Evolutionary conservation across 92 coral and sea anemone genomes (phyloP).

Genomic region (Epizoanthus stellaris): DNA sequence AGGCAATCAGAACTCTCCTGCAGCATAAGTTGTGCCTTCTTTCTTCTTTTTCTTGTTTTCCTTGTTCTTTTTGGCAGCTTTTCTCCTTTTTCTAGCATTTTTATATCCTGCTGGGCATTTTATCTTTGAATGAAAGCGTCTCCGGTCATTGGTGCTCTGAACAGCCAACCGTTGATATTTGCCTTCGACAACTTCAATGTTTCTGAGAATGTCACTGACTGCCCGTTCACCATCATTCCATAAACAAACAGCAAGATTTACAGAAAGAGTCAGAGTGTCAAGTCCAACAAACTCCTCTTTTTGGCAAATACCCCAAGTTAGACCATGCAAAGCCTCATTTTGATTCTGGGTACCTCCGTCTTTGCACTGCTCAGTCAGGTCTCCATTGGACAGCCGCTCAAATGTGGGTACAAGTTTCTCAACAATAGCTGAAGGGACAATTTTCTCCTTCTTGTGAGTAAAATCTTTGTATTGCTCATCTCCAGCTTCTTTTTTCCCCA

Average conservation of each 20-base stretch:
- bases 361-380: no score
- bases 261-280: neutral
- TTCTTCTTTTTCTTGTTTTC: no score
- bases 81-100: conserved; percentile 8
- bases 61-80: conserved; percentile 15
- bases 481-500: neutral
- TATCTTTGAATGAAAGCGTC: conserved; percentile 5
- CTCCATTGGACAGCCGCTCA: neutral
- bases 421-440: neutral
- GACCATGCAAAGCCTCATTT: conserved; percentile 27
- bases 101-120: neutral
- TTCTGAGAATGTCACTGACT: neutral
- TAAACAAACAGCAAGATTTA: conserved; percentile 7
- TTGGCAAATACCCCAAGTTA: conserved; percentile 10
- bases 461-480: no score
- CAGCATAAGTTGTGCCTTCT: no score
- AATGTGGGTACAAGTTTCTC: conserved; percentile 6
- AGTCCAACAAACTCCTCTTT: conserved; percentile 1
- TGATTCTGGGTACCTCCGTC: conserved; percentile 14
- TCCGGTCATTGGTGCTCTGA: neutral
- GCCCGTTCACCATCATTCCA: conserved; percentile 23
- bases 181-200: conserved; percentile 4
- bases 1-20: neutral
- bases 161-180: conserved; percentile 2
- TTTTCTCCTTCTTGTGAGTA: conserved; percentile 2